phyloP scores from a whole-genome alignment of 2,113 vertebrate genomes.

The Chascanopsetta lugubris region DNA sequence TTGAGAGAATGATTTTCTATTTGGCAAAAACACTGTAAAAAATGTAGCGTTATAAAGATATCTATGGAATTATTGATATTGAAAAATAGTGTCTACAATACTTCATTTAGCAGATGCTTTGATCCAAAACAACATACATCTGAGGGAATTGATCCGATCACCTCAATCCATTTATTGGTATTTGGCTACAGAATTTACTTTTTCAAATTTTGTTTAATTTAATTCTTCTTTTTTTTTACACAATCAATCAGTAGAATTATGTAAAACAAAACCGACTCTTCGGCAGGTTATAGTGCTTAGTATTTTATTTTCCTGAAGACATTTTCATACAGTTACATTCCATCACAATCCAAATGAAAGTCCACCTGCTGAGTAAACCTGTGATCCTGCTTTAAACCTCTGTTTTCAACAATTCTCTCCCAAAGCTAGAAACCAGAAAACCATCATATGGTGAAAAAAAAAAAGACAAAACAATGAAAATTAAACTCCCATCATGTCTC shows the following conservation, averaged over 20 bases:
- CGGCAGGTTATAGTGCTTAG: constrained; percentile 63
- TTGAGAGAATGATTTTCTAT: too few species aligned
- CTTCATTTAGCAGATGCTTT: too few species aligned
- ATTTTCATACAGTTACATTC: constrained; percentile 70
- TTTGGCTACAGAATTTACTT: too few species aligned
- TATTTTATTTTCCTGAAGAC: constrained; percentile 77
- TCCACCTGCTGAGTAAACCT: constrained; percentile 59
- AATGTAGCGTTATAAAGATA: too few species aligned
- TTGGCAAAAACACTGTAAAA: too few species aligned
- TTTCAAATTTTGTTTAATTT: background rate
- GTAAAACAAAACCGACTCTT: background rate
- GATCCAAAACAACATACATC: too few species aligned
- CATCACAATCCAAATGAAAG: constrained; percentile 69
- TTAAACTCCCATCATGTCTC: background rate
- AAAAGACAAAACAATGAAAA: background rate
- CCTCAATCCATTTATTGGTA: too few species aligned
- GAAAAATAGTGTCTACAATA: too few species aligned
- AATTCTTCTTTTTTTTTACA: too few species aligned
- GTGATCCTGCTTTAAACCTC: constrained; percentile 38
- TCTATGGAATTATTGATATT: too few species aligned
- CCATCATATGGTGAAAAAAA: background rate
- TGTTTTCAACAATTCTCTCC: constrained; percentile 35
- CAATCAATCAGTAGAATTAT: too few species aligned
- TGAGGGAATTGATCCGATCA: too few species aligned
- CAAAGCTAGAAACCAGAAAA: constrained; percentile 41